These are phyloP conservation scores for Microtus pennsylvanicus DNA, from an alignment of 2,113 vertebrate genomes.

Conservation along the genomic window DNA sequence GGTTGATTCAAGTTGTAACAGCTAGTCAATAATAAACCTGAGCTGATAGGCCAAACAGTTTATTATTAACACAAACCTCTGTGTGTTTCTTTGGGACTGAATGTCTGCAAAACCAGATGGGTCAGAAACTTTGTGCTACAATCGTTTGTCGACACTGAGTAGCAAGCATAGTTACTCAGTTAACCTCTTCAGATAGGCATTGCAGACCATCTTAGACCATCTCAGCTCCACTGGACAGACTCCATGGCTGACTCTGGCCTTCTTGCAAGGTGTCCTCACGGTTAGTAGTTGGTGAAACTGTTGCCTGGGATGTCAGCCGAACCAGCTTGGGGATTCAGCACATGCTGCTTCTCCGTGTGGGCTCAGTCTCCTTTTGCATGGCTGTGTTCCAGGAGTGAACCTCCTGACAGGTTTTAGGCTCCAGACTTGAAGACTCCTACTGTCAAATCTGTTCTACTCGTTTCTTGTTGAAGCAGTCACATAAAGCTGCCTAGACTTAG, in stretches of 20 bases:
- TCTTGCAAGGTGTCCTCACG: not conserved
- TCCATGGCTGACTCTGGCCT: not conserved
- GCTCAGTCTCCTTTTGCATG: not conserved
- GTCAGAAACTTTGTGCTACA: no score
- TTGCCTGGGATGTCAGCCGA: not conserved
- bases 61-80: no score
- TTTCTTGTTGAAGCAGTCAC: slow-evolving; percentile 30
- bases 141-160: not conserved
- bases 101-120: no score
- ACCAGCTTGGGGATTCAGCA: not conserved
- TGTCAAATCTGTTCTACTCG: slow-evolving; percentile 14
- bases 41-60: no score
- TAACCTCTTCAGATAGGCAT: not conserved
- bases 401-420: slow-evolving; percentile 15
- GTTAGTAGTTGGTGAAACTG: not conserved
- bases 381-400: not conserved
- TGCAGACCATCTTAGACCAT: not conserved
- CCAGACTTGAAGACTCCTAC: not conserved
- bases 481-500: not conserved
- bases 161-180: not conserved
- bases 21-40: no score
- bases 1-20: no score
- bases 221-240: not conserved
- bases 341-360: not conserved
- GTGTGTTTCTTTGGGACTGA: no score